Percentiles rank a stretch among this genome's conserved stretches.
Conservation (phyloP, 1,140 invertebrate genomes). For the Conopomorpha cramerella region DNA sequence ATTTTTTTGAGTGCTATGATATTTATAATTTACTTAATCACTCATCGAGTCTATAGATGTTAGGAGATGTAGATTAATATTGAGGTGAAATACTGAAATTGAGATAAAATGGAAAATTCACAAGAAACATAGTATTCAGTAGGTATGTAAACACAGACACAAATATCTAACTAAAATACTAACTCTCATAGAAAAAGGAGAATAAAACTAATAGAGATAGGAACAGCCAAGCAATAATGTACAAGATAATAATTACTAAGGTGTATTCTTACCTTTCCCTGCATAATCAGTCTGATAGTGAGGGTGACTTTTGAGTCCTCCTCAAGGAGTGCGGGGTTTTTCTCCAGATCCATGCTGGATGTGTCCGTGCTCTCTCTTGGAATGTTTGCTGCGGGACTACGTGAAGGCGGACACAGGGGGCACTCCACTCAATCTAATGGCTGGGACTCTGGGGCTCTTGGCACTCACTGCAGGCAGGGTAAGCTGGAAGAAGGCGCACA, state of each 20-base stretch:
- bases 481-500: constrained; percentile 60
- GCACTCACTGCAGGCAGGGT: constrained; percentile 61
- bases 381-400: constrained; percentile 56
- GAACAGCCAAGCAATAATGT: too few species aligned
- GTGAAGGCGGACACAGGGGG: constrained; percentile 51
- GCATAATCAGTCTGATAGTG: constrained; percentile 98
- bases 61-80: too few species aligned
- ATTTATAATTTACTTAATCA: too few species aligned
- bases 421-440: constrained; percentile 63
- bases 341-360: constrained; percentile 60
- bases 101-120: too few species aligned
- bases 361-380: constrained; percentile 53
- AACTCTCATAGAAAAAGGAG: too few species aligned
- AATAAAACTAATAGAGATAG: too few species aligned
- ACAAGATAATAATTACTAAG: constrained; percentile 8
- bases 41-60: too few species aligned
- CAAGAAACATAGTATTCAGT: too few species aligned
- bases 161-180: too few species aligned
- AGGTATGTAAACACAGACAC: too few species aligned
- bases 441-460: constrained; percentile 58
- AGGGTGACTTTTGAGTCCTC: constrained; percentile 79
- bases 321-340: constrained; percentile 54
- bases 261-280: constrained; percentile 91
- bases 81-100: too few species aligned
- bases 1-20: too few species aligned